Evolutionary conservation across 2,113 vertebrate genomes (phyloP).

Genomic region (Thinocorus orbignyianus): DNA sequence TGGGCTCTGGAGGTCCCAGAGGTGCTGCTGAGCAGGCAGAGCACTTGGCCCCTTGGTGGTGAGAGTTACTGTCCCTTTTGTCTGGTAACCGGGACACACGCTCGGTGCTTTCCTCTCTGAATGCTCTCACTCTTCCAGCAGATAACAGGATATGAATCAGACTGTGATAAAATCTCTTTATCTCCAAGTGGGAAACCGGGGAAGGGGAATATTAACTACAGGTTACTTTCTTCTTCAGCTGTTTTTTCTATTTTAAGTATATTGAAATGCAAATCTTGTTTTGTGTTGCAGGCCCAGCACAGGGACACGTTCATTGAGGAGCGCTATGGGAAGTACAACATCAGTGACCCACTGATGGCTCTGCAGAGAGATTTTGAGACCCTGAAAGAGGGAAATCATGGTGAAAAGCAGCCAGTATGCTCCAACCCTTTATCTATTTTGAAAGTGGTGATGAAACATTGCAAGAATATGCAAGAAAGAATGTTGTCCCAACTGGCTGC

Average conservation of each 20-base stretch:
- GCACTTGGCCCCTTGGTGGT: accelerated
- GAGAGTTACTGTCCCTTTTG: neutral
- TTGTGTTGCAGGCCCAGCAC: slow-evolving; percentile 83
- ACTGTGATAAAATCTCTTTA: neutral
- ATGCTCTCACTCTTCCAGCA: neutral
- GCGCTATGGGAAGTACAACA: slow-evolving; percentile 93
- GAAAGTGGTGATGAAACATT: slow-evolving; percentile 93
- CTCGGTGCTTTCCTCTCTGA: neutral
- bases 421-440: slow-evolving; percentile 89
- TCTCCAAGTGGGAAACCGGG: neutral
- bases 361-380: slow-evolving; percentile 92
- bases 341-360: slow-evolving; percentile 93
- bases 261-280: neutral
- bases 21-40: neutral
- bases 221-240: neutral
- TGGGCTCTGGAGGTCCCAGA: neutral
- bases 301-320: slow-evolving; percentile 91
- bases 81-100: neutral
- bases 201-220: neutral
- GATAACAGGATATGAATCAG: neutral
- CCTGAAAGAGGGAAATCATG: slow-evolving; percentile 79
- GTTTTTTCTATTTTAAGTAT: neutral
- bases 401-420: slow-evolving; percentile 78
- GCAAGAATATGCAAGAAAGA: slow-evolving; percentile 95
- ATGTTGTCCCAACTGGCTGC: slow-evolving; percentile 95